Percentiles rank a stretch among this genome's conserved stretches.
Conservation (phyloP, 2,797 vertebrate genomes). For the Lycodopsis pacificus region DNA sequence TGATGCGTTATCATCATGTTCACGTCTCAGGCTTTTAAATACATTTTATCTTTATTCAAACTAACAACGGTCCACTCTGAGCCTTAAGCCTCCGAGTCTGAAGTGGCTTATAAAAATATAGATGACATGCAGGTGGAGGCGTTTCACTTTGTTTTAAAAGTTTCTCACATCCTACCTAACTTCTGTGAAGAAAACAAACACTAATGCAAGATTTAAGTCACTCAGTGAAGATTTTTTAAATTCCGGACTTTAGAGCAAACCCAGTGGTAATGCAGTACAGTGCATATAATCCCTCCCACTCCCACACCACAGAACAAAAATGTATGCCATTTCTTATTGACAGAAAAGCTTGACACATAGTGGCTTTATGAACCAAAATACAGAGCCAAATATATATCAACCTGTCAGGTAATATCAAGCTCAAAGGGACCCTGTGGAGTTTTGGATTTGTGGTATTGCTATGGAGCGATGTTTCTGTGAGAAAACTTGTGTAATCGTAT, state of each 20-base stretch:
- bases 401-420: neutral
- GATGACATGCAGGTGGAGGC: neutral
- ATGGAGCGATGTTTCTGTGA: neutral
- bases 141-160: neutral
- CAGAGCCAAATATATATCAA: neutral
- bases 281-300: neutral
- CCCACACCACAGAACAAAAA: neutral
- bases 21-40: constrained; percentile 2
- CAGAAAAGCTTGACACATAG: neutral
- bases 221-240: neutral
- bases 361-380: neutral
- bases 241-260: neutral
- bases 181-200: neutral
- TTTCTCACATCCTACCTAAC: neutral
- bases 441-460: neutral
- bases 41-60: constrained; percentile 10
- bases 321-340: neutral
- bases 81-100: neutral
- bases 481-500: too few relatives aligned
- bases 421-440: neutral
- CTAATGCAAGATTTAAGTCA: neutral
- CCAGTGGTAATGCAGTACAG: neutral
- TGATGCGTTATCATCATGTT: constrained; percentile 12
- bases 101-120: neutral
- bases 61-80: neutral